Evolutionary conservation across 2,113 vertebrate species (phyloP).

Genomic region (Phaetusa simplex): DNA sequence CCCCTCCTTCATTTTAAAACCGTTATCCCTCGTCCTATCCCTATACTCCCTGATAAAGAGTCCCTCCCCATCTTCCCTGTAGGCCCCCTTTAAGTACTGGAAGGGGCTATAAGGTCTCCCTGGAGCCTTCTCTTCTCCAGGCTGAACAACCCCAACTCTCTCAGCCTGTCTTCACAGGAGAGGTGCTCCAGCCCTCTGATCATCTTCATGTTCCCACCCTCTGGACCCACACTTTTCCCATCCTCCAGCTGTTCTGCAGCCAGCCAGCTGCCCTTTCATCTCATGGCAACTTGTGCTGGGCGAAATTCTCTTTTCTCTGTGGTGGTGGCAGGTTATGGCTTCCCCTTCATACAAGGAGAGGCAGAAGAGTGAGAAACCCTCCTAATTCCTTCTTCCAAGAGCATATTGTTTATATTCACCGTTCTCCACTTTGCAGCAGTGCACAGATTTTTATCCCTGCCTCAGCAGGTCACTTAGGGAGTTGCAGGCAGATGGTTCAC

Average conservation of each 20-base stretch:
- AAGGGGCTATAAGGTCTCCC: neutral
- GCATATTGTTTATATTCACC: neutral
- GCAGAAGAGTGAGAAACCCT: neutral
- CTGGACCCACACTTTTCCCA: neutral
- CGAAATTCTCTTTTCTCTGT: neutral
- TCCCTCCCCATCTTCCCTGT: neutral
- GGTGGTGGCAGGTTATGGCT: neutral
- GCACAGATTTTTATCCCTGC: neutral
- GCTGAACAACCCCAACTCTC: neutral
- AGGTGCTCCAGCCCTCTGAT: neutral
- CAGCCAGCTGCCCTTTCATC: neutral
- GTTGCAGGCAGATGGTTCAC: neutral
- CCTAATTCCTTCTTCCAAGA: neutral
- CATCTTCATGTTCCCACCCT: neutral
- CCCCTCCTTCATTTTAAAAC: neutral
- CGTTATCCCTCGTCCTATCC: neutral
- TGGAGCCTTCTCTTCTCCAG: neutral
- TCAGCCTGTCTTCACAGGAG: neutral
- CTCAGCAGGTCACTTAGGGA: neutral
- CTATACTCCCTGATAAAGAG: neutral
- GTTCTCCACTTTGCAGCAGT: neutral
- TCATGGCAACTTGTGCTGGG: neutral
- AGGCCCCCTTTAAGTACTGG: neutral
- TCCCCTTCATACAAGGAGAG: neutral
- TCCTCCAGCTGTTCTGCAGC: neutral